Evolutionary conservation across 1,140 invertebrate species (phyloP).

Genomic region (Penaeus chinensis): DNA sequence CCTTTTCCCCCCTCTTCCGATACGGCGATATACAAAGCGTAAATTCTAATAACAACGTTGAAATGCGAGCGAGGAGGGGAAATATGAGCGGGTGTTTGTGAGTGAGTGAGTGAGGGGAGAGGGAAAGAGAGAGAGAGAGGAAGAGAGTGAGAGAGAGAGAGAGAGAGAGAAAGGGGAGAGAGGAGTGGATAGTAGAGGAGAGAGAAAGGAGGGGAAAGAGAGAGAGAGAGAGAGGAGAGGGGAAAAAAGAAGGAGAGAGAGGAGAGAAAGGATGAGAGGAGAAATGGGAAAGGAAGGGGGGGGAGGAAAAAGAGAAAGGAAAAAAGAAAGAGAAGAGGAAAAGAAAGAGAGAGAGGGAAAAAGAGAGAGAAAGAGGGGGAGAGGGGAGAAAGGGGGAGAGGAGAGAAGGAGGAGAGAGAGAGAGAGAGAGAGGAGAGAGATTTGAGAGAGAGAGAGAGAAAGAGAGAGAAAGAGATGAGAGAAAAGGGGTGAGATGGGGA

Average conservation of each 20-base stretch:
- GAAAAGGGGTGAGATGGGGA: background rate
- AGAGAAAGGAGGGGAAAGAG: background rate
- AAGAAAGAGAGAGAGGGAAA: too few species aligned
- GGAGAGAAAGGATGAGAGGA: background rate
- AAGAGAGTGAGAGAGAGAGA: background rate
- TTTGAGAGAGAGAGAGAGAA: too few species aligned
- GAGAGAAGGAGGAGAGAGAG: too few species aligned
- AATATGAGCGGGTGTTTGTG: too few species aligned
- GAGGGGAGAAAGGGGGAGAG: background rate
- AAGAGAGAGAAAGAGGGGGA: background rate
- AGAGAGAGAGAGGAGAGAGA: background rate
- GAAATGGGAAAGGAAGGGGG: background rate
- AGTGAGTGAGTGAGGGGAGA: background rate
- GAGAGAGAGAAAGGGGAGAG: background rate
- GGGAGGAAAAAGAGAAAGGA: too few species aligned
- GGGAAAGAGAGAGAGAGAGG: background rate
- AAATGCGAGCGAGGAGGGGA: too few species aligned
- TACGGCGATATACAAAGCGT: too few species aligned
- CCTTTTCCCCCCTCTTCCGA: too few species aligned
- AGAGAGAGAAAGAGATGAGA: too few species aligned
- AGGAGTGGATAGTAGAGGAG: background rate
- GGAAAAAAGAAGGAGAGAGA: background rate
- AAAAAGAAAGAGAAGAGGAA: background rate
- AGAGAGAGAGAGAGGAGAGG: slow-evolving; percentile 9
- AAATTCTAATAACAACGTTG: too few species aligned